Evolutionary conservation across 2,113 vertebrate species (phyloP).

Genomic region (Nothobranchius kuhntae): DNA sequence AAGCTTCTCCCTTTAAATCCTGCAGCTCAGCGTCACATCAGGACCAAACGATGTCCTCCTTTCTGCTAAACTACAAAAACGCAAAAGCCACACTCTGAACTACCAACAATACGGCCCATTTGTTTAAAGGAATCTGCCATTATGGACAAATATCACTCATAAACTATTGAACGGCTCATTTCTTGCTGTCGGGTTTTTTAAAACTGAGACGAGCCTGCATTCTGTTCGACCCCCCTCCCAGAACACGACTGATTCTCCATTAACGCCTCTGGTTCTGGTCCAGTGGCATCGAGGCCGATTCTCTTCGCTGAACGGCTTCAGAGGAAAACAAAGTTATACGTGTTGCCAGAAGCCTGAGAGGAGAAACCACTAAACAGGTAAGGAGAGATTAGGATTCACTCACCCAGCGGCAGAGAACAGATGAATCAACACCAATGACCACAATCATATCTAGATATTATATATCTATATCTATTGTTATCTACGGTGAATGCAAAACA

Average conservation of each 20-base stretch:
- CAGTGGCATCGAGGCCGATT: neutral
- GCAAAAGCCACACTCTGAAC: no score
- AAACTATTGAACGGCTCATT: neutral
- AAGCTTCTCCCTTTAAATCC: no score
- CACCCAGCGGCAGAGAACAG: neutral
- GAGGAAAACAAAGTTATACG: neutral
- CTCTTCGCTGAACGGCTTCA: neutral
- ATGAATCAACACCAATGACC: neutral
- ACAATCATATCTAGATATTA: neutral
- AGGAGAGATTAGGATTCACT: neutral
- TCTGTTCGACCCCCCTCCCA: neutral
- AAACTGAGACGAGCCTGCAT: neutral
- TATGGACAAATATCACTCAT: neutral
- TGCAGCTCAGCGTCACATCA: no score
- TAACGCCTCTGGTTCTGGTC: slow-evolving; percentile 5
- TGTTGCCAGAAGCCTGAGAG: no score
- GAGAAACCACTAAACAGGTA: neutral
- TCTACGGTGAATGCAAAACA: neutral
- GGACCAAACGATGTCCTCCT: neutral
- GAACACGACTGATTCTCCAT: neutral
- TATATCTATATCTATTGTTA: no score
- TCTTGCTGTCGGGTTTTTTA: neutral
- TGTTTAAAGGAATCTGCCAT: neutral
- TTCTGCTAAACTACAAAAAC: slow-evolving; percentile 15
- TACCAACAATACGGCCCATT: no score